These are phyloP conservation scores for Drosophila simulans DNA, from an alignment of 1,140 invertebrate genomes.

Conservation along the genomic window DNA sequence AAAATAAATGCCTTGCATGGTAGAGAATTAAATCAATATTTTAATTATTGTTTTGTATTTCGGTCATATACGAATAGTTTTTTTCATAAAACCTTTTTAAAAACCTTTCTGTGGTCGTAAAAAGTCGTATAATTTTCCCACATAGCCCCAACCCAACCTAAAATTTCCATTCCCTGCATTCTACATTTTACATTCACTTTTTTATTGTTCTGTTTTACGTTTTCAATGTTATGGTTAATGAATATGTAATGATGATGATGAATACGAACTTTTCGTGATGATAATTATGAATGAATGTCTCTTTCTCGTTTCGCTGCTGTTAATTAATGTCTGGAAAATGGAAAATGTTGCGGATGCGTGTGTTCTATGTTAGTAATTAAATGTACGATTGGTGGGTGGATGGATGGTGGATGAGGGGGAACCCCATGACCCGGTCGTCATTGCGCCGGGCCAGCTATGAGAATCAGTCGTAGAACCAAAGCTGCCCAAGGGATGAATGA, in stretches of 20 bases:
- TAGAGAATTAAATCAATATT: too few relatives aligned
- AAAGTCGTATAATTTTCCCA: not conserved
- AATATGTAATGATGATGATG: constrained; percentile 81
- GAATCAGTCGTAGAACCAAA: constrained; percentile 74
- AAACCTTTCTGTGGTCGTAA: not conserved
- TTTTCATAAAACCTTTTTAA: too few relatives aligned
- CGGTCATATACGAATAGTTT: too few relatives aligned
- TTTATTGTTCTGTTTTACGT: constrained; percentile 80
- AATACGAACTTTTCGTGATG: constrained; percentile 64
- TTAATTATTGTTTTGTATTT: too few relatives aligned
- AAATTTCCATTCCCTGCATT: not conserved
- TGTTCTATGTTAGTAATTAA: constrained; percentile 69
- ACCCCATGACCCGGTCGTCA: constrained; percentile 53
- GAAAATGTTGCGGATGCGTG: constrained; percentile 53
- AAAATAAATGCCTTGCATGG: too few relatives aligned
- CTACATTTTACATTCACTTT: constrained; percentile 83
- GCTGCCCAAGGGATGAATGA: constrained; percentile 61
- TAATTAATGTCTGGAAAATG: constrained; percentile 70
- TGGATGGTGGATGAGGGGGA: constrained; percentile 12
- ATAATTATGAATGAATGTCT: constrained; percentile 62
- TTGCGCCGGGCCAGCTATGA: constrained; percentile 44
- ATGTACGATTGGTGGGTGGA: constrained; percentile 48
- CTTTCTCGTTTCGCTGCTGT: constrained; percentile 48
- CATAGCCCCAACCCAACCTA: not conserved
- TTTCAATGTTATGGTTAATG: constrained; percentile 82